Evolutionary conservation across 2,888 invertebrate species (phyloP).

Genomic region (Leptopilina drosophilae): DNA sequence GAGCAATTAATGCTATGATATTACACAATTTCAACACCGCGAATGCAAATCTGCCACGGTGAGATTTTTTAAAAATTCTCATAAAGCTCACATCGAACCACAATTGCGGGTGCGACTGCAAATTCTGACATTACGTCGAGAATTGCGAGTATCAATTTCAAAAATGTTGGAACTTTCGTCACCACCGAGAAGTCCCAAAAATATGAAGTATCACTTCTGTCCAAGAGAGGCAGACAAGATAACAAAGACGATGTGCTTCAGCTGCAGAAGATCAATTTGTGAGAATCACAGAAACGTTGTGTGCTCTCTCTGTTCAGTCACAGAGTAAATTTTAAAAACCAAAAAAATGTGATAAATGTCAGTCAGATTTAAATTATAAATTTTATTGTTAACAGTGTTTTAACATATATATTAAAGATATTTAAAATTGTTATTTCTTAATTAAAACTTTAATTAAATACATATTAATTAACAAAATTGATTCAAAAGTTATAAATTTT

Average conservation of each 20-base stretch:
- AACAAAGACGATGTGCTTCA: neutral
- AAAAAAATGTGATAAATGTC: too few species aligned
- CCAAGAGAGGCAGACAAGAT: neutral
- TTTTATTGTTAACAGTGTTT: too few species aligned
- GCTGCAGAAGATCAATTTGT: neutral
- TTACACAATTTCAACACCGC: slow-evolving; percentile 47
- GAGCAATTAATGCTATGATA: slow-evolving; percentile 53
- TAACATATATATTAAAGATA: too few species aligned
- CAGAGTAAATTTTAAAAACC: neutral
- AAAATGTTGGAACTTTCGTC: neutral
- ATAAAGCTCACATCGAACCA: slow-evolving; percentile 19
- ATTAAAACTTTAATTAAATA: too few species aligned
- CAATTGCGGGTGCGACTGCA: neutral
- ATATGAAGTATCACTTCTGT: neutral
- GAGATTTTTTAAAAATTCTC: slow-evolving; percentile 44
- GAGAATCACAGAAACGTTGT: neutral
- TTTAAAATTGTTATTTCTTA: too few species aligned
- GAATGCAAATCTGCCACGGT: slow-evolving; percentile 34
- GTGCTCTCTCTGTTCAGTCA: neutral
- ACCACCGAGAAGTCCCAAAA: neutral
- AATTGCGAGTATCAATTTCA: neutral
- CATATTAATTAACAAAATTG: too few species aligned
- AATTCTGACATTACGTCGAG: neutral
- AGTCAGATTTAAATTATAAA: too few species aligned
- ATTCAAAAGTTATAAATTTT: too few species aligned